Evolutionary conservation across 2,888 invertebrate genomes (phyloP), one percentile per base, ranked within the genome.

Genomic region (Aelia acuminata): DNA sequence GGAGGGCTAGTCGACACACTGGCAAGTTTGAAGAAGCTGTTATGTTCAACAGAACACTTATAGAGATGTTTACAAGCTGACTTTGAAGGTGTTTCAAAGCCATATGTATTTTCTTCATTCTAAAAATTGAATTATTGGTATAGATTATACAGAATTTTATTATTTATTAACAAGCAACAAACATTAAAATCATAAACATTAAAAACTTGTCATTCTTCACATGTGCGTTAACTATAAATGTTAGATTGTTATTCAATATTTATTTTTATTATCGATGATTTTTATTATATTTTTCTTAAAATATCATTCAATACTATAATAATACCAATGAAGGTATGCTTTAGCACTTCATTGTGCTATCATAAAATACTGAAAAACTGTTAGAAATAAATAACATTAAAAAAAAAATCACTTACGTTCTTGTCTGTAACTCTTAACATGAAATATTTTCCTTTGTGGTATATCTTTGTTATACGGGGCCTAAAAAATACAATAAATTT

Each of bases 1-100:
- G 95, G 94, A 50, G 95, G 94, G 63, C 95, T 95, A 89, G 94
- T 93, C 35, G 96, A 95, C 53, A 96, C 95, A 92, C 96, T 96
- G 92, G 97, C 97, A 91, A 97, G 94, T 89, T 97, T 94, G 93
- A 97, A 98, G 93, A 98, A 97, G 57, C 97, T 96, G 93, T 98
- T 98, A 92, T 98, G 98, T 92, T 98, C 98, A 88, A 98, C 95
- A 92, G 98, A 98, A 93, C 98, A 98, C 91, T 97, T 96, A 98
- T 98, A 98, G 91, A 99, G 94, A 93, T 98, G 98, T 91, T 98
- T 97, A 92, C 98, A 98, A 26, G 98, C 98, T 43, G 97, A 94
- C 91, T 97, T 96, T 89, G 97, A 97, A 84, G 97, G 96, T 43
- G 98, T 97, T 93, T 98, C 98, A 93, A 98, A 98, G 11, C 98